These are phyloP conservation scores for Polyommatus iphigenia DNA, from an alignment of 2,888 invertebrate genomes.

Conservation along the genomic window DNA sequence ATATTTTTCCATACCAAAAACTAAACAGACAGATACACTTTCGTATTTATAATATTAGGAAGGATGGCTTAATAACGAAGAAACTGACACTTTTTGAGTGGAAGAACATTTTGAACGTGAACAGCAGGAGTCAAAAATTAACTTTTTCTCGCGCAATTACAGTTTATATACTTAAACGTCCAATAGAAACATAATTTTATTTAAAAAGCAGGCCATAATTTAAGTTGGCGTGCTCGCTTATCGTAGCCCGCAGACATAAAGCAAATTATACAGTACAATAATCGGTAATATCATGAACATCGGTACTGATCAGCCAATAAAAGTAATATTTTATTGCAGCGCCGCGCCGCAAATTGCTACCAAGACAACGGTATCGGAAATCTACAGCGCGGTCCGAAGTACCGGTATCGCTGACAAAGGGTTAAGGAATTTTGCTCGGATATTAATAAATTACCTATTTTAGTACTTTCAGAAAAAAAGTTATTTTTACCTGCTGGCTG, in stretches of 20 bases:
- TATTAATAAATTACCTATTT: not conserved
- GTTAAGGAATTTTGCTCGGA: not conserved
- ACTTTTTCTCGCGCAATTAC: not conserved
- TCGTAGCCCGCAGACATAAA: constrained; percentile 28
- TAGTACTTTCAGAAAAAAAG: no score
- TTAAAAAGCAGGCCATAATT: constrained; percentile 21
- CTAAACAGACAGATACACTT: no score
- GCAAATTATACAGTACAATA: constrained; percentile 37
- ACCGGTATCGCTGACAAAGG: not conserved
- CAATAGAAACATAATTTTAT: constrained; percentile 20
- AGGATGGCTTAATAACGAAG: no score
- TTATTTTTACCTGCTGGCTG: no score
- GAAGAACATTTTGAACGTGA: not conserved
- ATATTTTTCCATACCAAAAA: no score
- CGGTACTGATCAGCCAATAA: constrained; percentile 41
- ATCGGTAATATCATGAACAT: constrained; percentile 40
- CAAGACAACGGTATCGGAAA: constrained; percentile 34
- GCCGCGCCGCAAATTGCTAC: constrained; percentile 39
- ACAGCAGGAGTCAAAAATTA: no score
- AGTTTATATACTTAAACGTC: not conserved
- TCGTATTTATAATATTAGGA: no score
- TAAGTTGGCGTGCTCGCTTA: constrained; percentile 27
- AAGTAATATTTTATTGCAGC: constrained; percentile 38
- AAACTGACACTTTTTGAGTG: no score
- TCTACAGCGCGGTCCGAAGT: not conserved